A percentile compares a stretch with the other conserved stretches of the same genome.
These are phyloP conservation scores for Neostethus bicornis DNA, from an alignment of 2,797 vertebrate genomes.

Conservation along the genomic window DNA sequence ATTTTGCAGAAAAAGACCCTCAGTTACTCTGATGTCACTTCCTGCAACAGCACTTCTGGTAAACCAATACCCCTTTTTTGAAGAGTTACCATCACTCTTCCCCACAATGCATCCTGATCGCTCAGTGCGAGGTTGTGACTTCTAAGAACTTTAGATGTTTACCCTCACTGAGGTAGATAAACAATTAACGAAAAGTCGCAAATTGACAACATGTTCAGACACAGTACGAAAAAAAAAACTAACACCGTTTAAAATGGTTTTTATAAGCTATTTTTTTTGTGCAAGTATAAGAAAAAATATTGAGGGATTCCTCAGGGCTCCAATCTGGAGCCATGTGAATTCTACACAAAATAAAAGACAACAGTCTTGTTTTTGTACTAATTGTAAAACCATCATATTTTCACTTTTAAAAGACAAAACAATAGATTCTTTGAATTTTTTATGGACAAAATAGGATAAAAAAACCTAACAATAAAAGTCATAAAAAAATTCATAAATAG, in stretches of 20 bases:
- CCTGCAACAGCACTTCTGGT: conserved; percentile 63
- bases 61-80: conserved; percentile 52
- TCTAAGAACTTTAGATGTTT: conserved; percentile 62
- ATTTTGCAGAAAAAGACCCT: conserved; percentile 13
- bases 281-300: neutral
- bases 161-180: conserved; percentile 40
- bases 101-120: conserved; percentile 53
- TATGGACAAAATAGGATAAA: too few species aligned
- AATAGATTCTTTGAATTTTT: too few species aligned
- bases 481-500: conserved; percentile 8
- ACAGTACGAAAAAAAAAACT: neutral
- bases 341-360: too few species aligned
- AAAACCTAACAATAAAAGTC: too few species aligned
- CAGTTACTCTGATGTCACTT: conserved; percentile 42
- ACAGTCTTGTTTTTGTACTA: too few species aligned
- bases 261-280: neutral
- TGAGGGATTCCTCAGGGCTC: conserved; percentile 16
- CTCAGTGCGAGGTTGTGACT: conserved; percentile 35
- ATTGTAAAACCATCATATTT: too few species aligned
- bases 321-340: neutral
- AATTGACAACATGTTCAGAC: neutral
- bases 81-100: conserved; percentile 61
- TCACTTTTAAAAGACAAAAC: too few species aligned
- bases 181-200: conserved; percentile 9
- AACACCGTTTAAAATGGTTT: neutral